Conservation (phyloP, 2,888 invertebrate genomes). For the Eilema griseolum region DNA sequence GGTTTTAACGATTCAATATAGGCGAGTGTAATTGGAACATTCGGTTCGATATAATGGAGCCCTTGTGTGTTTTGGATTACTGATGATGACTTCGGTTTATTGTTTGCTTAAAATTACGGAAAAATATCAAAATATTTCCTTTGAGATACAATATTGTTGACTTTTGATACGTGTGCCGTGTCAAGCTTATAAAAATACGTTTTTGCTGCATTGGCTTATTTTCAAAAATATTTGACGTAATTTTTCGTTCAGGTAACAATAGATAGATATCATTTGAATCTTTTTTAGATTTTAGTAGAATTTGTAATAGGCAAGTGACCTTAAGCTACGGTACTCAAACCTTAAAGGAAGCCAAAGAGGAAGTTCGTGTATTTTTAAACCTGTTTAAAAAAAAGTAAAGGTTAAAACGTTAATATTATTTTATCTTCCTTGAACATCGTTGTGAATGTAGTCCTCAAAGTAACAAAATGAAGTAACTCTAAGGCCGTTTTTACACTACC, state of each 20-base stretch:
- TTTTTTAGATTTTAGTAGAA: neutral
- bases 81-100: constrained; percentile 41
- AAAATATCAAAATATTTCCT: constrained; percentile 10
- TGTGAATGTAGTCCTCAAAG: neutral
- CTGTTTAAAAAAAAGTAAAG: too few species aligned
- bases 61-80: constrained; percentile 36
- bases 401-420: too few species aligned
- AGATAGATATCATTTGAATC: neutral
- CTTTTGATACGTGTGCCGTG: neutral
- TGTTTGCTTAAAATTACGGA: constrained; percentile 40
- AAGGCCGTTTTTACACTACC: too few species aligned
- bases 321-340: too few species aligned
- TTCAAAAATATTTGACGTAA: neutral
- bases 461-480: neutral
- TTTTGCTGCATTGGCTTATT: neutral
- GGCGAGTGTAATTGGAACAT: constrained; percentile 41
- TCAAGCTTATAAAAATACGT: neutral
- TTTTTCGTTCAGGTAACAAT: neutral
- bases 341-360: too few species aligned
- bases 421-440: neutral
- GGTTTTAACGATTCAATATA: constrained; percentile 50
- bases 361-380: too few species aligned
- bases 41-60: constrained; percentile 40
- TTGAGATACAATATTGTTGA: neutral
- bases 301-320: neutral